Evolutionary conservation across 2,797 vertebrate species (phyloP).

Genomic region (Austrolebias charrua): DNA sequence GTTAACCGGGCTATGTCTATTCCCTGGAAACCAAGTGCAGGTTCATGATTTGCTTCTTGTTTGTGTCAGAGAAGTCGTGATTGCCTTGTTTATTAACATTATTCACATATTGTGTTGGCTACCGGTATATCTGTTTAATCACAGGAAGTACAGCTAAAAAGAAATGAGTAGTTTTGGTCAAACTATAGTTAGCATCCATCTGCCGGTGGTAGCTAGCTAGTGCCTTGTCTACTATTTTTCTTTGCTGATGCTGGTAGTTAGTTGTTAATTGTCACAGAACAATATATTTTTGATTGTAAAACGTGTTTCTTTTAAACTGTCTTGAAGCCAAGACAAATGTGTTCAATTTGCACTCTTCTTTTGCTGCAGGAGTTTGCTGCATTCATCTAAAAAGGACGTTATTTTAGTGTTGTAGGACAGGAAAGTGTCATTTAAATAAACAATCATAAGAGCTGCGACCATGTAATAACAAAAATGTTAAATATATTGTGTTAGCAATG

Average conservation of each 20-base stretch:
- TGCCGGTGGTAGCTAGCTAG: slow-evolving; percentile 1
- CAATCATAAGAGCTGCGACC: not conserved
- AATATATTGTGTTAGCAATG: too few relatives aligned
- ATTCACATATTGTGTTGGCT: not conserved
- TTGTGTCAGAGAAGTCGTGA: slow-evolving; percentile 1
- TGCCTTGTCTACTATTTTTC: not conserved
- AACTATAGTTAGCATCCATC: slow-evolving; percentile 2
- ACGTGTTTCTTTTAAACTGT: not conserved
- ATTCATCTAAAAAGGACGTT: not conserved
- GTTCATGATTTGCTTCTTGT: slow-evolving; percentile 26
- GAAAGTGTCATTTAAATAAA: not conserved
- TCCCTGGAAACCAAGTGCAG: slow-evolving; percentile 58
- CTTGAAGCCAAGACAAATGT: not conserved
- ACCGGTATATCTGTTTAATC: slow-evolving; percentile 2
- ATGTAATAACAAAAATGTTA: too few relatives aligned
- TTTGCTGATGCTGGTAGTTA: not conserved
- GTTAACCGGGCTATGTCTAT: slow-evolving; percentile 68
- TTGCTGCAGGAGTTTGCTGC: not conserved
- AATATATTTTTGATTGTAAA: not conserved
- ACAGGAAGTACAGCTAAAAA: not conserved
- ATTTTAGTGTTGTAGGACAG: not conserved
- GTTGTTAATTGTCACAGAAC: not conserved
- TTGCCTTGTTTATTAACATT: not conserved
- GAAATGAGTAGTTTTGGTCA: not conserved
- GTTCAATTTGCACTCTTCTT: not conserved